Evolutionary conservation across 2,113 vertebrate genomes (phyloP).

Genomic region (Catharus bicknelli): DNA sequence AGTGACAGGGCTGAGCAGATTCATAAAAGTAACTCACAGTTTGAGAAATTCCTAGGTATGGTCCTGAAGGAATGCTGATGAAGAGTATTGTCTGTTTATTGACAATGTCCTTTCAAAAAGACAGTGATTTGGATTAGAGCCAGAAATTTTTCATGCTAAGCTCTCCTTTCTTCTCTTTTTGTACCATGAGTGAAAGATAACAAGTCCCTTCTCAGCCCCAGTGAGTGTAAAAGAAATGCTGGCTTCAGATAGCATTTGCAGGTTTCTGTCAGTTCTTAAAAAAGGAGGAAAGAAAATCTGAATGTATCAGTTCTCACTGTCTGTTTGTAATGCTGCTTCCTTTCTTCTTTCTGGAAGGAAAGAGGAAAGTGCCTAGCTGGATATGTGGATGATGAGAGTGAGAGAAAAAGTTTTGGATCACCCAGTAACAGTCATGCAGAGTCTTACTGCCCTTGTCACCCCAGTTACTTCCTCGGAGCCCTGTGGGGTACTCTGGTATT

Average conservation of each 20-base stretch:
- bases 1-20: neutral
- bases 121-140: neutral
- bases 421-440: neutral
- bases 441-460: neutral
- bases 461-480: neutral
- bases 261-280: neutral
- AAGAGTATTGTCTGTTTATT: neutral
- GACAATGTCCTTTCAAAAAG: neutral
- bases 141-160: neutral
- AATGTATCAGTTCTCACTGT: neutral
- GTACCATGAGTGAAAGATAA: neutral
- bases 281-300: neutral
- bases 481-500: neutral
- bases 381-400: neutral
- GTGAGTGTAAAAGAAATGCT: neutral
- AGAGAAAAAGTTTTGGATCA: neutral
- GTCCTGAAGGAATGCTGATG: neutral
- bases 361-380: neutral
- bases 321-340: neutral
- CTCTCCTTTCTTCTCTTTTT: neutral
- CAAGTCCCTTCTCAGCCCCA: neutral
- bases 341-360: neutral
- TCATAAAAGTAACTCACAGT: neutral
- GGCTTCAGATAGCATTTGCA: neutral
- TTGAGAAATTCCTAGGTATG: neutral